phyloP scores from a whole-genome alignment of 2,113 vertebrate genomes.

The Chaenocephalus aceratus region DNA sequence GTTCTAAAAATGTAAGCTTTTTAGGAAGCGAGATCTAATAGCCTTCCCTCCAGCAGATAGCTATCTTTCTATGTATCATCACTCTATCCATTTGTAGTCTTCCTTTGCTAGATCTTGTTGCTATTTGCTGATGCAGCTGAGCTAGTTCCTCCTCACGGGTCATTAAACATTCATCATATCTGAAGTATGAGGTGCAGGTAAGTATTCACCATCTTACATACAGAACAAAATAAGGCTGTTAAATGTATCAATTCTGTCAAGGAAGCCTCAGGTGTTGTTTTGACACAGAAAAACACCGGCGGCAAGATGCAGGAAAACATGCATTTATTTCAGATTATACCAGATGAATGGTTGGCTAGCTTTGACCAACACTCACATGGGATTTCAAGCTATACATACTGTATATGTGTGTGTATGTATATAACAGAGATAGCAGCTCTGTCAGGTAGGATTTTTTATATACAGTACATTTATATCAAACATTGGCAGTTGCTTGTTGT shows the following conservation, averaged over 20 bases:
- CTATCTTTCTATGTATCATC: neutral
- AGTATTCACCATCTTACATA: conserved; percentile 17
- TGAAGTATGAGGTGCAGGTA: conserved; percentile 21
- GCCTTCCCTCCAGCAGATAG: neutral
- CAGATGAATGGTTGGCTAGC: conserved; percentile 22
- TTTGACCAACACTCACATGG: conserved; percentile 37
- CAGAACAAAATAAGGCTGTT: neutral
- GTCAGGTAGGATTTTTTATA: neutral
- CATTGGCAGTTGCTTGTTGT: neutral
- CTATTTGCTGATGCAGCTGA: conserved; percentile 33
- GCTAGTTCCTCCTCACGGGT: conserved; percentile 4
- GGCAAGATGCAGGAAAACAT: conserved; percentile 16
- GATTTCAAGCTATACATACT: conserved; percentile 11
- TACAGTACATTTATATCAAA: neutral
- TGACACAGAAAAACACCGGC: conserved; percentile 15
- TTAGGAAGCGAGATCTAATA: neutral
- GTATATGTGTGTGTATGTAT: conserved; percentile 31
- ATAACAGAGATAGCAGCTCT: neutral
- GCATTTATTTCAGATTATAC: conserved; percentile 12
- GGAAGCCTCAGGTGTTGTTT: conserved; percentile 44
- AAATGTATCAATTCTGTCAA: conserved; percentile 2
- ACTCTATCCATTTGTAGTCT: neutral
- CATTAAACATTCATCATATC: conserved; percentile 44
- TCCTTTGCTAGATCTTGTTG: neutral
- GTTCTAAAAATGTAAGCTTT: neutral